These are phyloP conservation scores for Chrysolina haemoptera DNA, from an alignment of 2,888 invertebrate species.

Conservation along the genomic window DNA sequence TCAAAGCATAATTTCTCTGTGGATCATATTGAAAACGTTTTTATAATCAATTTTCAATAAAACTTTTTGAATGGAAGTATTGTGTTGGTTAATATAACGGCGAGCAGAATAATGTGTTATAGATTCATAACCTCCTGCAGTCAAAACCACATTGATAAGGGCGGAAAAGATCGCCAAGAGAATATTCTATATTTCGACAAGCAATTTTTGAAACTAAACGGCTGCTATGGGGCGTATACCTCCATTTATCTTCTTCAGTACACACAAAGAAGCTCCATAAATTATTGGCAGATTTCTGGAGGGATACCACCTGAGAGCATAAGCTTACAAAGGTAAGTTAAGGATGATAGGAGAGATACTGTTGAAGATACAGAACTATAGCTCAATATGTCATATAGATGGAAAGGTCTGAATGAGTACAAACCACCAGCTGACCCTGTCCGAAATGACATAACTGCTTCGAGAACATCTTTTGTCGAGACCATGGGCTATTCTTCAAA, in stretches of 20 bases:
- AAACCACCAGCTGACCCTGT: neutral
- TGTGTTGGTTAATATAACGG: no score
- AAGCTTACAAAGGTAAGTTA: no score
- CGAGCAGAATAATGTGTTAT: no score
- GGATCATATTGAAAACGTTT: no score
- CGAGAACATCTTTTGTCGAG: neutral
- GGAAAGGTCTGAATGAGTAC: neutral
- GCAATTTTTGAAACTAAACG: neutral
- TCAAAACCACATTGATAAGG: no score
- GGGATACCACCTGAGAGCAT: neutral
- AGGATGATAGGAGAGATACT: no score
- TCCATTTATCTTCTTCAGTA: neutral
- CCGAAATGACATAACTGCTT: neutral
- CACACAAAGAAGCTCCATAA: neutral
- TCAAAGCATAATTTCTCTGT: no score
- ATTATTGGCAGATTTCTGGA: neutral
- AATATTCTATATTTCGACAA: neutral
- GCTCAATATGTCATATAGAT: neutral
- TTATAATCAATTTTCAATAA: no score
- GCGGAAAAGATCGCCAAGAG: neutral
- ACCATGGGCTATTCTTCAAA: neutral
- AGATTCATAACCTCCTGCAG: no score
- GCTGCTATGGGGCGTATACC: neutral
- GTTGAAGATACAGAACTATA: neutral
- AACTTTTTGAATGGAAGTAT: no score